Percentiles rank a stretch among this genome's conserved stretches.
Conservation (phyloP, 2,888 invertebrate genomes). For the Amiota minor region DNA sequence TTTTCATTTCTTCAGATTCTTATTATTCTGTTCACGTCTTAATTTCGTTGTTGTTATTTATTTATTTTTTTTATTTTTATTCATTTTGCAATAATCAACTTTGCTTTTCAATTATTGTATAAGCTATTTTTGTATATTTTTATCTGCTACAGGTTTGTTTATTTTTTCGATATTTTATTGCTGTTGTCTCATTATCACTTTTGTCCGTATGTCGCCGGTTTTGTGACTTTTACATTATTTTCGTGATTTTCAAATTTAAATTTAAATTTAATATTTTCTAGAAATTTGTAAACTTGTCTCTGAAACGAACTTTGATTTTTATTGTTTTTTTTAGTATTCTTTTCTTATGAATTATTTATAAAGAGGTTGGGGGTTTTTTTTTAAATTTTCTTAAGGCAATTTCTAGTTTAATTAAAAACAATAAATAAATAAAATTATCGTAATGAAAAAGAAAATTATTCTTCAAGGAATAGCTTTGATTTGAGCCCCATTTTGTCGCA, state of each 20-base stretch:
- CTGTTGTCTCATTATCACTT: background rate
- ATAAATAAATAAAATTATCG: too few species aligned
- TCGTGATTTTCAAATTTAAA: constrained; percentile 1
- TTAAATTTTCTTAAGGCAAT: constrained; percentile 8
- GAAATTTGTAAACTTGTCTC: background rate
- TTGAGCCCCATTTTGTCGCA: too few species aligned
- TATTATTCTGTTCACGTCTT: background rate
- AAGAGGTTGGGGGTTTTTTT: background rate
- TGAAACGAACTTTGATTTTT: constrained; percentile 24
- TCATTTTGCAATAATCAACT: background rate
- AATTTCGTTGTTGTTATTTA: background rate
- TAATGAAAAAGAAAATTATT: too few species aligned
- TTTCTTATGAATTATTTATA: constrained; percentile 15
- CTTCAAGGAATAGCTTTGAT: too few species aligned
- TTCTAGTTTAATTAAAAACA: background rate
- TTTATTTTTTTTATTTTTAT: too few species aligned
- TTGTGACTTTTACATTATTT: background rate
- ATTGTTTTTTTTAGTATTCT: constrained; percentile 19
- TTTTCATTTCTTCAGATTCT: background rate
- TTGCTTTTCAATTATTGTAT: constrained; percentile 8
- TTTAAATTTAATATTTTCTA: background rate
- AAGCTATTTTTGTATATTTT: constrained; percentile 7
- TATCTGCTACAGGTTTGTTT: background rate
- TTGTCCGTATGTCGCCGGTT: background rate
- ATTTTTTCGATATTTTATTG: background rate